Conservation (phyloP, 2,888 invertebrate genomes). For the Dendrolimus houi region DNA sequence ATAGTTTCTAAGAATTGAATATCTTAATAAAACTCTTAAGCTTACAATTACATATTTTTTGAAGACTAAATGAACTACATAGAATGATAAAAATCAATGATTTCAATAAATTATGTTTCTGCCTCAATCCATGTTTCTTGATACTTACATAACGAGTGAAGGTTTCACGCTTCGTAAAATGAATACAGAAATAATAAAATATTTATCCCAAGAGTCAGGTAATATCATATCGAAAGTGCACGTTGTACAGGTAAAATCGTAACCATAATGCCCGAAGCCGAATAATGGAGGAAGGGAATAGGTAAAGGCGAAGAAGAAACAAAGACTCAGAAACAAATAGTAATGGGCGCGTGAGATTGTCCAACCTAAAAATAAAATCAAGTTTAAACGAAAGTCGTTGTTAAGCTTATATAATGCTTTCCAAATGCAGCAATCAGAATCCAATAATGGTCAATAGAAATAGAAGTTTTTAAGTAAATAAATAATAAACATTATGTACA, state of each 20-base stretch:
- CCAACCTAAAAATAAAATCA: conserved; percentile 42
- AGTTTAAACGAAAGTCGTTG: too few species aligned
- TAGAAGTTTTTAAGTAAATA: too few species aligned
- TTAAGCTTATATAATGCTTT: too few species aligned
- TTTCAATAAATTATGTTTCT: too few species aligned
- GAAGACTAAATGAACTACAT: too few species aligned
- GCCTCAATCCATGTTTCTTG: not conserved
- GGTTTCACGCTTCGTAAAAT: conserved; percentile 55
- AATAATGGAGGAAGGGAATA: conserved; percentile 53
- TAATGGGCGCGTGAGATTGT: conserved; percentile 44
- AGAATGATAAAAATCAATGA: too few species aligned
- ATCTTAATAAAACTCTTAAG: too few species aligned
- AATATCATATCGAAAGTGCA: conserved; percentile 57
- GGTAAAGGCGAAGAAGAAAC: conserved; percentile 40
- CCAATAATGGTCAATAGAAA: too few species aligned
- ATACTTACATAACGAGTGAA: conserved; percentile 49
- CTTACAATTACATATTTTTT: too few species aligned
- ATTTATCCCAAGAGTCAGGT: conserved; percentile 36
- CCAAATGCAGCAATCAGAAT: too few species aligned
- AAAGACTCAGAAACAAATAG: conserved; percentile 36
- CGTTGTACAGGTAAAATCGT: conserved; percentile 53
- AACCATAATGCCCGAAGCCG: conserved; percentile 49
- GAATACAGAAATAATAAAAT: conserved; percentile 38
- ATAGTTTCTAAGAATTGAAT: too few species aligned
- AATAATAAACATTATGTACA: too few species aligned